A percentile compares a stretch with the other conserved stretches of the same genome.
Evolutionary conservation across 2,113 vertebrate species (phyloP).

Genomic region (Oxyura jamaicensis): DNA sequence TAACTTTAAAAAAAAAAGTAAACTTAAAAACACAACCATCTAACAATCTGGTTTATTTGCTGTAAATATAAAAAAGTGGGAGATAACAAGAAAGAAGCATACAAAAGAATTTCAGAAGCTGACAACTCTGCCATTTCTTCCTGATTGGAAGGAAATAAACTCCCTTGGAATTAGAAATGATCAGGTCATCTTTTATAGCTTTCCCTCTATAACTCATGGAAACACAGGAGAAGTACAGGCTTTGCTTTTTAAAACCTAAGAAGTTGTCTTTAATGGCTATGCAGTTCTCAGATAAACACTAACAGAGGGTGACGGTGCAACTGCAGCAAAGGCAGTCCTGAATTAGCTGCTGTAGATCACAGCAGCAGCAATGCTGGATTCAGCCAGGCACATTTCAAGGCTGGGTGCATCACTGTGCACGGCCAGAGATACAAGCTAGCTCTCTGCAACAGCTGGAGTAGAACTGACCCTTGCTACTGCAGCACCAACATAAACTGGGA

Average conservation of each 20-base stretch:
- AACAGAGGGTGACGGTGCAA: accelerated
- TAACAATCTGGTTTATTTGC: not conserved
- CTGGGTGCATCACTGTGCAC: not conserved
- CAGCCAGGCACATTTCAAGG: accelerated
- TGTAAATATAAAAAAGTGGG: not conserved
- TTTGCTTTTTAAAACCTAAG: not conserved
- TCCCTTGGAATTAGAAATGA: not conserved
- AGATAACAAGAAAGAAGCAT: not conserved
- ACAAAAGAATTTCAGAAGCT: not conserved
- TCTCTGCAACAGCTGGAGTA: not conserved
- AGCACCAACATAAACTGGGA: accelerated
- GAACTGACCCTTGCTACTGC: not conserved
- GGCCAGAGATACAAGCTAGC: too few relatives aligned
- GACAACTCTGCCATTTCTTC: not conserved
- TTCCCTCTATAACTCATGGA: not conserved
- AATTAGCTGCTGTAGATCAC: not conserved
- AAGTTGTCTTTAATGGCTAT: not conserved
- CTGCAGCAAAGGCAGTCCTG: not conserved
- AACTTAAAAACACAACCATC: not conserved
- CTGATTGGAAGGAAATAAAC: not conserved
- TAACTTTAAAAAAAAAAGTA: not conserved
- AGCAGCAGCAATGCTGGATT: not conserved
- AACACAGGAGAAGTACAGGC: not conserved
- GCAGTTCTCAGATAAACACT: not conserved
- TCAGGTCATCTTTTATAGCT: too few relatives aligned